Percentiles rank a stretch among this genome's conserved stretches.
Conservation (phyloP, 2,113 vertebrate species). For the Eulemur rufifrons region DNA sequence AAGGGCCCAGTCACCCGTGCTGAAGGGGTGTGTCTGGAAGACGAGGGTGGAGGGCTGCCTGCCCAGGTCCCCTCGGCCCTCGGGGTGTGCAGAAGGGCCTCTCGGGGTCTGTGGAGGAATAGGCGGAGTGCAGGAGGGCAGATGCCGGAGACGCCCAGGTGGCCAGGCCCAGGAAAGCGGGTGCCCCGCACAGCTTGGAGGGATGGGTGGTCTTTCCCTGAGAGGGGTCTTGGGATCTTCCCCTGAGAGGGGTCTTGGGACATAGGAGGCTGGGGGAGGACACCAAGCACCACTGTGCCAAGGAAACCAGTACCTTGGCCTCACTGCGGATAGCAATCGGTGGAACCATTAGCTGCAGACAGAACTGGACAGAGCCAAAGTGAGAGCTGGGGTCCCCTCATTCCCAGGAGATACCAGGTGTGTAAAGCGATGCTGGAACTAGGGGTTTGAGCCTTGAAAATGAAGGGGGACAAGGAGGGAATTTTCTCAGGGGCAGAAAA, state of each 20-base stretch:
- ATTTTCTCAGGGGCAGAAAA: neutral
- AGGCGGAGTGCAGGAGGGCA: neutral
- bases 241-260: neutral
- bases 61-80: too few species aligned
- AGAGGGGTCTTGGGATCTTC: neutral
- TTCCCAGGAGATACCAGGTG: neutral
- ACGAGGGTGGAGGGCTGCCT: neutral
- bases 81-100: neutral
- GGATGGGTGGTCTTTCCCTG: neutral
- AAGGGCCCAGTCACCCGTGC: neutral
- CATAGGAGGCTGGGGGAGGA: neutral
- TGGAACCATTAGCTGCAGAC: neutral
- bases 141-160: too few species aligned
- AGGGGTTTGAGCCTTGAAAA: neutral
- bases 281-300: neutral
- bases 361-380: neutral
- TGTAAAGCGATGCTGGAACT: neutral
- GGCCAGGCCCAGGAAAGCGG: neutral
- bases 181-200: neutral
- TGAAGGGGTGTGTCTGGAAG: neutral
- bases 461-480: neutral
- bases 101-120: neutral
- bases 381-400: neutral
- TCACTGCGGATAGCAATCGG: neutral
- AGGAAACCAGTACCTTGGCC: neutral